Conservation (phyloP, 2,113 vertebrate genomes). For the Passerina amoena region DNA sequence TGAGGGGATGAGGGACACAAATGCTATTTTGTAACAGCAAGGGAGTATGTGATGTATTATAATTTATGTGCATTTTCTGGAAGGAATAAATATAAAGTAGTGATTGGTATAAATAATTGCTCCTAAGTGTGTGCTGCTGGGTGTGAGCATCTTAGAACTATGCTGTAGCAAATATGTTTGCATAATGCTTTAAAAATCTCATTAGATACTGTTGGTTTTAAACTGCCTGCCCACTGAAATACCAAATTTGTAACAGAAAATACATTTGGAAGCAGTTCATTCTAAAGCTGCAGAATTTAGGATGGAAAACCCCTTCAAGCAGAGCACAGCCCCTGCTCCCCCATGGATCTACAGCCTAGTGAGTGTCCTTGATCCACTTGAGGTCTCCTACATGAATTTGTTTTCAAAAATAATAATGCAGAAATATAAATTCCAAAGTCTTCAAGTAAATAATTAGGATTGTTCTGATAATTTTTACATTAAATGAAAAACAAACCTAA, state of each 20-base stretch:
- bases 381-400: neutral
- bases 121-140: neutral
- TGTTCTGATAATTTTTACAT: neutral
- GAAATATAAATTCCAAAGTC: neutral
- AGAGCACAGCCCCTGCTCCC: neutral
- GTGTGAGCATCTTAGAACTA: neutral
- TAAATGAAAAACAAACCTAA: neutral
- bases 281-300: conserved; percentile 1
- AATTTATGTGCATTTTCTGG: conserved; percentile 15
- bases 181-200: conserved; percentile 5
- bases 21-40: neutral
- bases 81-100: conserved; percentile 24
- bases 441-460: neutral
- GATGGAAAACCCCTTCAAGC: neutral
- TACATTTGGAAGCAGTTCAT: neutral
- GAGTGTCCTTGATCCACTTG: neutral
- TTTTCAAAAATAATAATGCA: neutral
- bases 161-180: conserved; percentile 4
- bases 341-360: neutral
- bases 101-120: conserved; percentile 25
- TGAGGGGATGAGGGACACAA: neutral
- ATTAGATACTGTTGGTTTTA: conserved; percentile 21
- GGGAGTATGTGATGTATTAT: neutral
- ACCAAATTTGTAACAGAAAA: neutral
- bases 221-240: neutral